Evolutionary conservation across 1,140 invertebrate genomes (phyloP).

Genomic region (Drosophila parabipectinata): DNA sequence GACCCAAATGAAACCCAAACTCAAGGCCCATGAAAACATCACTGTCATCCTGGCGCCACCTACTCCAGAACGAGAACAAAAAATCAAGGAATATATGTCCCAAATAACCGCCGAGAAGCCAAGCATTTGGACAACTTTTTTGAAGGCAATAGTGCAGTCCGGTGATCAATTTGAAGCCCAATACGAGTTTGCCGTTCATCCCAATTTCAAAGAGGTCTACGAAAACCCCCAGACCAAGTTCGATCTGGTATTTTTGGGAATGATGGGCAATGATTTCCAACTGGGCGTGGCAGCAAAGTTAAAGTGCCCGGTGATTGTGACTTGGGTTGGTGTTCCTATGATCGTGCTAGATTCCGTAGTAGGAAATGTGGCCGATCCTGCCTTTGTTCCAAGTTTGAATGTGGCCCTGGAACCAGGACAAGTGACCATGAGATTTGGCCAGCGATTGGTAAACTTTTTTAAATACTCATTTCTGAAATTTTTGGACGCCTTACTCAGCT

Average conservation of each 20-base stretch:
- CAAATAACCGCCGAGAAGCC: slow-evolving; percentile 38
- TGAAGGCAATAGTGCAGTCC: background rate
- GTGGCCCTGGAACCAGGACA: slow-evolving; percentile 21
- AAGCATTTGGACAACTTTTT: slow-evolving; percentile 15
- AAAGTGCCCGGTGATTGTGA: slow-evolving; percentile 51
- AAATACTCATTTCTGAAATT: slow-evolving; percentile 4
- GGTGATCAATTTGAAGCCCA: slow-evolving; percentile 42
- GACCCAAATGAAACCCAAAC: slow-evolving; percentile 42
- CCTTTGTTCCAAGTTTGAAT: slow-evolving; percentile 50
- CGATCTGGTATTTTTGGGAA: slow-evolving; percentile 67
- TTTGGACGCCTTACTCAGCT: background rate
- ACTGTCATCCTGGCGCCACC: slow-evolving; percentile 54
- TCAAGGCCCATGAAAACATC: slow-evolving; percentile 53
- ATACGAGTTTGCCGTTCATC: slow-evolving; percentile 42
- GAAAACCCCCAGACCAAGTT: slow-evolving; percentile 53
- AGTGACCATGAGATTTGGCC: slow-evolving; percentile 14
- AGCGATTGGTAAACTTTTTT: slow-evolving; percentile 12
- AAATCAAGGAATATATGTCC: slow-evolving; percentile 28
- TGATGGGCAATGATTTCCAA: slow-evolving; percentile 67
- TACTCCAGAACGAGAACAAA: slow-evolving; percentile 25
- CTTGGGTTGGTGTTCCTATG: slow-evolving; percentile 55
- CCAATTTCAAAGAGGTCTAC: slow-evolving; percentile 57
- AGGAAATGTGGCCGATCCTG: slow-evolving; percentile 57
- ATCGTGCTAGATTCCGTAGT: slow-evolving; percentile 29
- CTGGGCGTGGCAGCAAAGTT: slow-evolving; percentile 68